Evolutionary conservation across 2,113 vertebrate species (phyloP).

Genomic region (Rhea americana): DNA sequence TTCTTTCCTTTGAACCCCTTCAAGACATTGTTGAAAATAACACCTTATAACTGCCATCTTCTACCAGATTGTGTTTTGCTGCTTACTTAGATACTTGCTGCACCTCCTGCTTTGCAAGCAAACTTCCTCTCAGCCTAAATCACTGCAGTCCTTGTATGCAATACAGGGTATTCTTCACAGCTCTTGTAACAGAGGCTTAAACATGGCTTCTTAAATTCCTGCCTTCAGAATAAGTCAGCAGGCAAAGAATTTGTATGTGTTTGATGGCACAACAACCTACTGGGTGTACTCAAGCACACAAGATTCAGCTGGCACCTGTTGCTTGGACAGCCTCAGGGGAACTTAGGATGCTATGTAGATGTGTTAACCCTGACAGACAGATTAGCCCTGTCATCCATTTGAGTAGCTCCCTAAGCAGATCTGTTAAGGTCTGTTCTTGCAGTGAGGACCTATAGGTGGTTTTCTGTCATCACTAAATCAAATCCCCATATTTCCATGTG

Average conservation of each 20-base stretch:
- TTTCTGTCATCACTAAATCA: not conserved
- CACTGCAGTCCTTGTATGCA: not conserved
- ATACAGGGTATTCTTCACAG: not conserved
- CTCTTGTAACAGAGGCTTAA: not conserved
- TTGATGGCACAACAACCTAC: rapidly evolving
- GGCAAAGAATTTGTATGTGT: not conserved
- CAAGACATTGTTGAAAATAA: not conserved
- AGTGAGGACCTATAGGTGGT: not conserved
- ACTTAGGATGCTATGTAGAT: not conserved
- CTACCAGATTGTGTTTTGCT: not conserved
- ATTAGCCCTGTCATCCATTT: not conserved
- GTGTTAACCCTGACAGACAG: not conserved
- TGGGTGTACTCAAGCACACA: not conserved
- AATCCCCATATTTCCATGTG: not conserved
- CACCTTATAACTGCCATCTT: not conserved
- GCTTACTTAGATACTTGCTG: not conserved
- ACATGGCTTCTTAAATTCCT: rapidly evolving
- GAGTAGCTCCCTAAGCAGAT: not conserved
- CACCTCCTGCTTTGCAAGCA: not conserved
- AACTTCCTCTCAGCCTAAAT: not conserved
- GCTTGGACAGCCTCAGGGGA: not conserved
- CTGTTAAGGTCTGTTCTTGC: not conserved
- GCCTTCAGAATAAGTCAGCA: not conserved
- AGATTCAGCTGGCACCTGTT: not conserved
- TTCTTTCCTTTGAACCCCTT: not conserved